These are phyloP conservation scores for Mus pahari DNA, from an alignment of 2,113 vertebrate genomes.

Conservation along the genomic window DNA sequence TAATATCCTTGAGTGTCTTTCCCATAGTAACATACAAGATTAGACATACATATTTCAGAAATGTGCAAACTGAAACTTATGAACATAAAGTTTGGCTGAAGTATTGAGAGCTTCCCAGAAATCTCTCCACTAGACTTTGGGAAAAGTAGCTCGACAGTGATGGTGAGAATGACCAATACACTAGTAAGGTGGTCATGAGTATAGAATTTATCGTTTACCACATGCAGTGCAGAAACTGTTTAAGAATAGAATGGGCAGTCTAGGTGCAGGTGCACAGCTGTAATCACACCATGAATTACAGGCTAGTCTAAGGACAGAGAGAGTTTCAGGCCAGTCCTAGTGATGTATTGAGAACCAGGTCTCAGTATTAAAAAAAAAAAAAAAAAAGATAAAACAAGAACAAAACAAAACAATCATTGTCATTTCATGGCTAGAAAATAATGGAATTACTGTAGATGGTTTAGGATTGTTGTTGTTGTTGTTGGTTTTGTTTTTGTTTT, in stretches of 20 bases:
- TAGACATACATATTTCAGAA: background rate
- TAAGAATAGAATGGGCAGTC: background rate
- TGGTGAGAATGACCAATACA: background rate
- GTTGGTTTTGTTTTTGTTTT: too few species aligned
- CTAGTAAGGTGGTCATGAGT: background rate
- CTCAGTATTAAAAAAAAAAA: background rate
- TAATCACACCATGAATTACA: background rate
- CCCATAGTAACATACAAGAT: background rate
- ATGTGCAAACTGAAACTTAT: background rate
- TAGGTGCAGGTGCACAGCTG: background rate
- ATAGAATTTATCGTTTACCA: background rate
- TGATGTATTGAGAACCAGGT: background rate
- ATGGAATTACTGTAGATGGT: background rate
- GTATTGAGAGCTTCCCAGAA: background rate
- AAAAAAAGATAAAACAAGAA: background rate
- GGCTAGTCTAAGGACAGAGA: too few species aligned
- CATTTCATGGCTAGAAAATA: background rate
- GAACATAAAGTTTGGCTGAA: fast-evolving
- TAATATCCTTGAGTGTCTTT: background rate
- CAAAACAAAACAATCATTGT: background rate
- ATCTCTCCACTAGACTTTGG: background rate
- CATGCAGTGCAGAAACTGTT: background rate
- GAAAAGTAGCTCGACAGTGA: background rate
- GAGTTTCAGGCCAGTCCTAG: background rate
- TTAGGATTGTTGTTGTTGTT: too few species aligned